phyloP scores from a whole-genome alignment of 2,888 invertebrate species.

The Ferrisia virgata region DNA sequence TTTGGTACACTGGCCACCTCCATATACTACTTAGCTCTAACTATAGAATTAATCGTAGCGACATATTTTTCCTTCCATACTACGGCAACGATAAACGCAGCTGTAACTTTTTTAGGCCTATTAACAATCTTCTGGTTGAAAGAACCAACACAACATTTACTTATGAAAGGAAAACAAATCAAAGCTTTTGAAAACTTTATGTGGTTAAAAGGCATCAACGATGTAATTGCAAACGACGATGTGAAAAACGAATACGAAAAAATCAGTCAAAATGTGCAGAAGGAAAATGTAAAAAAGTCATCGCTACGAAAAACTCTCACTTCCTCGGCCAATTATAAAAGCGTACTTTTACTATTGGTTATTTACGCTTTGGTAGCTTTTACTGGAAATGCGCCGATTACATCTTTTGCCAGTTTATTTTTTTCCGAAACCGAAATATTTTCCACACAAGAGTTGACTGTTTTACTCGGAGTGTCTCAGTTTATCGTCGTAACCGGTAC shows the following conservation, averaged over 20 bases:
- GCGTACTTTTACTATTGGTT: background rate
- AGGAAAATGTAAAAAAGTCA: background rate
- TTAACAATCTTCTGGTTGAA: background rate
- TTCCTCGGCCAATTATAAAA: background rate
- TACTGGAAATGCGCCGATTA: background rate
- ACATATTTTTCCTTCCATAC: background rate
- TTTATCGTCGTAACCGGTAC: constrained; percentile 48
- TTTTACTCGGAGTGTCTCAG: constrained; percentile 49
- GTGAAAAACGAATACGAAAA: constrained; percentile 1
- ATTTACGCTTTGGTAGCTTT: background rate
- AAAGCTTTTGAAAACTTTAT: background rate
- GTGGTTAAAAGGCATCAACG: background rate
- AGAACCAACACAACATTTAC: background rate
- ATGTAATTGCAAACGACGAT: background rate
- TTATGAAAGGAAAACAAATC: background rate
- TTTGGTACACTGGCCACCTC: background rate
- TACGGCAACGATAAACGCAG: background rate
- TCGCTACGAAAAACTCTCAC: background rate
- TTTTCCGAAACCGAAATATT: constrained; percentile 46
- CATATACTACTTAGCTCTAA: background rate
- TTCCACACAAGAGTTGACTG: constrained; percentile 48
- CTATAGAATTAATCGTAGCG: background rate
- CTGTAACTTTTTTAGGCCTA: background rate
- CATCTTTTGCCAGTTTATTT: background rate
- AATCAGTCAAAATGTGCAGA: background rate